These are phyloP conservation scores for Nomada goodeniana DNA, from an alignment of 2,888 invertebrate species.

Conservation along the genomic window DNA sequence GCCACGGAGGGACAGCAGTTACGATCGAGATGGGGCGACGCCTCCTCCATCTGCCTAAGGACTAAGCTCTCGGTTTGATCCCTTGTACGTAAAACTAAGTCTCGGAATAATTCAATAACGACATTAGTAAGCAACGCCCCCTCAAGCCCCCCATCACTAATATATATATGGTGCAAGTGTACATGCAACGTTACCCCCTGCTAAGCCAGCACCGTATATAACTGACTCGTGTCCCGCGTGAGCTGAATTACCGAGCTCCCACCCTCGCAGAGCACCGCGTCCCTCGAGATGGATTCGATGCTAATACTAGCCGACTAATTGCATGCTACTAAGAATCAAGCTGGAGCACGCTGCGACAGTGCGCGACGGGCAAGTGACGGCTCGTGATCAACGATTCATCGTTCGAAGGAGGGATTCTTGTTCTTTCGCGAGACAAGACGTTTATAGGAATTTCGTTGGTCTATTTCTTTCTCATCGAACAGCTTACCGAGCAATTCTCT, in stretches of 20 bases:
- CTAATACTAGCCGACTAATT: constrained; percentile 78
- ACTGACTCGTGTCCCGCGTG: constrained; percentile 57
- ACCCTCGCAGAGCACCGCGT: constrained; percentile 38
- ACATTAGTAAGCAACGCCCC: constrained; percentile 73
- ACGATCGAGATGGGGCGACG: constrained; percentile 63
- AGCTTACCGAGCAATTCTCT: constrained; percentile 9
- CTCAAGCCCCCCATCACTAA: constrained; percentile 18
- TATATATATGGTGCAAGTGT: neutral
- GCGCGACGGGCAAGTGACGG: constrained; percentile 35
- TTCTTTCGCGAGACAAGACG: constrained; percentile 9
- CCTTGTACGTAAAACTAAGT: constrained; percentile 76
- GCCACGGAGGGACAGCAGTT: constrained; percentile 49
- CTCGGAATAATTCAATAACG: constrained; percentile 81
- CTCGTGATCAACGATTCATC: constrained; percentile 34
- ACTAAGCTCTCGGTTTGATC: constrained; percentile 73
- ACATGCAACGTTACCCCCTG: constrained; percentile 34
- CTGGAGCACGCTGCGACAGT: constrained; percentile 37
- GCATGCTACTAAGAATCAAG: constrained; percentile 63
- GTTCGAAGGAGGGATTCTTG: constrained; percentile 21
- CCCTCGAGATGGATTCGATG: constrained; percentile 75
- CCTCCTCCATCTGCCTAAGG: constrained; percentile 76
- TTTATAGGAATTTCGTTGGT: constrained; percentile 25
- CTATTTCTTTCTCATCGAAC: constrained; percentile 3
- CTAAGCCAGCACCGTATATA: constrained; percentile 31
- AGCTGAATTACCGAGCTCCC: constrained; percentile 66